Conservation (phyloP, 2,888 invertebrate genomes). For the Agonopterix arenella region DNA sequence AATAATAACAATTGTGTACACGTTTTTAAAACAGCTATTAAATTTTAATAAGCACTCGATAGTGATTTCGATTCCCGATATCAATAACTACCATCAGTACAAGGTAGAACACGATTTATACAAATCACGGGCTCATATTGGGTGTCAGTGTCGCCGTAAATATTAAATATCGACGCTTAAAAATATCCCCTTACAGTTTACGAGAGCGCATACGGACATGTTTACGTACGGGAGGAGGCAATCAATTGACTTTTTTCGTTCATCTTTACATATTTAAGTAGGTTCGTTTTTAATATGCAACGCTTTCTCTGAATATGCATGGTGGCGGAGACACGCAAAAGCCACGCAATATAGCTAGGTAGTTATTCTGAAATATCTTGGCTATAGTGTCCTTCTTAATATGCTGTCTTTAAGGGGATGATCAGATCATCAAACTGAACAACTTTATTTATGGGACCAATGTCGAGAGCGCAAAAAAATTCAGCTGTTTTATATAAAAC, state of each 20-base stretch:
- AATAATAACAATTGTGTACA: no score
- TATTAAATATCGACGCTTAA: slow-evolving; percentile 75
- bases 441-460: no score
- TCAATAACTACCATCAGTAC: slow-evolving; percentile 41
- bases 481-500: no score
- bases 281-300: background rate
- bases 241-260: slow-evolving; percentile 65
- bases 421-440: no score
- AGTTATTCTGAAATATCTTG: no score
- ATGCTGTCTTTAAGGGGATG: no score
- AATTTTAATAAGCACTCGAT: slow-evolving; percentile 7
- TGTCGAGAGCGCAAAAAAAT: no score
- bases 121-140: slow-evolving; percentile 69
- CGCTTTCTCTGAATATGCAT: background rate
- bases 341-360: no score
- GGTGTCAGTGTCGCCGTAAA: slow-evolving; percentile 72
- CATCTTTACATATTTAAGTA: slow-evolving; percentile 28
- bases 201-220: slow-evolving; percentile 63
- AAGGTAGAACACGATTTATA: slow-evolving; percentile 31
- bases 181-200: slow-evolving; percentile 76
- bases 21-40: background rate
- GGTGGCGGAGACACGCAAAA: no score
- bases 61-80: slow-evolving; percentile 15
- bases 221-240: slow-evolving; percentile 65
- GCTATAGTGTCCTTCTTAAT: no score